These are phyloP conservation scores for Whitmania pigra DNA, from an alignment of 1,140 invertebrate species.

Conservation along the genomic window DNA sequence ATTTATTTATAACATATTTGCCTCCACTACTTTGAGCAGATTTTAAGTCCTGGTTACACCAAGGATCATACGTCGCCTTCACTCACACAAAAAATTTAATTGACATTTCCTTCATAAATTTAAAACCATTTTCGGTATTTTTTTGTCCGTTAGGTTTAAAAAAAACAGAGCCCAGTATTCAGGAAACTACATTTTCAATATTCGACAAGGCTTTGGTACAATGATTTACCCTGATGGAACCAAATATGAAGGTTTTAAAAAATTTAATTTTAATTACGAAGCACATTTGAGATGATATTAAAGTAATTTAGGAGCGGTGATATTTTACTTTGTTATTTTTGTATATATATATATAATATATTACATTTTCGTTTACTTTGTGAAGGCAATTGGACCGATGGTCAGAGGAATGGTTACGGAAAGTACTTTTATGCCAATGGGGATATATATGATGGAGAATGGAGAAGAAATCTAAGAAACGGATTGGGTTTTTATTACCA, in stretches of 20 bases:
- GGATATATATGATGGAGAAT: slow-evolving; percentile 47
- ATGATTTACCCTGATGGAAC: slow-evolving; percentile 74
- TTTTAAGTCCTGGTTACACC: too few relatives aligned
- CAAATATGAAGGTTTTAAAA: slow-evolving; percentile 51
- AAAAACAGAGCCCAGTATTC: slow-evolving; percentile 62
- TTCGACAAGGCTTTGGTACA: slow-evolving; percentile 64
- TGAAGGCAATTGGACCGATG: slow-evolving; percentile 42
- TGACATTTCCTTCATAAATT: too few relatives aligned
- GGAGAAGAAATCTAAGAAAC: slow-evolving; percentile 46
- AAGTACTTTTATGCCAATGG: slow-evolving; percentile 43
- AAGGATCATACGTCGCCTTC: too few relatives aligned
- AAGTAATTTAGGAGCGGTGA: neutral
- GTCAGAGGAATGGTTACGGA: slow-evolving; percentile 41
- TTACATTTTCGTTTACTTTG: slow-evolving; percentile 26
- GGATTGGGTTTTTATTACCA: slow-evolving; percentile 56
- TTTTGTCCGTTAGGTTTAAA: neutral
- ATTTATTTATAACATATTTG: too few relatives aligned
- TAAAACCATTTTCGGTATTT: too few relatives aligned
- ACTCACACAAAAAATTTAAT: too few relatives aligned
- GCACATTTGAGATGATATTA: neutral
- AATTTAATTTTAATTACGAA: neutral
- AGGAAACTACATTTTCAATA: slow-evolving; percentile 58
- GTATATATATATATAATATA: neutral
- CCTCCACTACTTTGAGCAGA: too few relatives aligned
- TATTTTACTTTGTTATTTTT: neutral